These are phyloP conservation scores for Drosophila equinoxialis DNA, from an alignment of 1,140 invertebrate species.

Conservation along the genomic window DNA sequence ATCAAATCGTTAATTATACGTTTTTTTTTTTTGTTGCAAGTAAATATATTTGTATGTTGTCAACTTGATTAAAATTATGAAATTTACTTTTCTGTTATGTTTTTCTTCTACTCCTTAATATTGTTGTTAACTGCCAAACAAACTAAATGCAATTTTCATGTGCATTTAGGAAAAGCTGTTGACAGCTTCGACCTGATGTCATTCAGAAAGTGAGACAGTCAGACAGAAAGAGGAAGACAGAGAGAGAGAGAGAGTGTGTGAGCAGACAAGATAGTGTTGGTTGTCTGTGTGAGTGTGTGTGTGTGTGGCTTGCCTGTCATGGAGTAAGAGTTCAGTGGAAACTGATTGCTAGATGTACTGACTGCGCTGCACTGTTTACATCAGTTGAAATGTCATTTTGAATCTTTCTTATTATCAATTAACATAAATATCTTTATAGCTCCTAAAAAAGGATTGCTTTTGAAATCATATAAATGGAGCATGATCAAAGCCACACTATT, in stretches of 20 bases:
- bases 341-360: not conserved
- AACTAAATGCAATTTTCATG: slow-evolving; percentile 57
- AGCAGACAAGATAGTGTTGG: slow-evolving; percentile 4
- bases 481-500: too few species aligned
- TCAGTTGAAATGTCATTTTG: too few species aligned
- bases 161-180: slow-evolving; percentile 23
- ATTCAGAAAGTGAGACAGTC: not conserved
- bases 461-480: too few species aligned
- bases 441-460: not conserved
- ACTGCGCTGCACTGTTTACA: not conserved
- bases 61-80: slow-evolving; percentile 44
- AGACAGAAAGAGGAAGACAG: too few species aligned
- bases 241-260: too few species aligned
- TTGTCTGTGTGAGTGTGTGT: not conserved
- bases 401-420: too few species aligned
- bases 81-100: slow-evolving; percentile 38
- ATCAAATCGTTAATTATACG: not conserved
- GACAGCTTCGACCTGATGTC: slow-evolving; percentile 27
- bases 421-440: not conserved
- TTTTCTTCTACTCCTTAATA: not conserved
- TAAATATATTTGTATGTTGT: slow-evolving; percentile 35
- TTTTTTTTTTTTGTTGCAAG: not conserved
- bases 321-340: not conserved
- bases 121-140: slow-evolving; percentile 28
- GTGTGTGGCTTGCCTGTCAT: not conserved